phyloP scores from a whole-genome alignment of 2,797 vertebrate genomes.

The Neostethus bicornis region DNA sequence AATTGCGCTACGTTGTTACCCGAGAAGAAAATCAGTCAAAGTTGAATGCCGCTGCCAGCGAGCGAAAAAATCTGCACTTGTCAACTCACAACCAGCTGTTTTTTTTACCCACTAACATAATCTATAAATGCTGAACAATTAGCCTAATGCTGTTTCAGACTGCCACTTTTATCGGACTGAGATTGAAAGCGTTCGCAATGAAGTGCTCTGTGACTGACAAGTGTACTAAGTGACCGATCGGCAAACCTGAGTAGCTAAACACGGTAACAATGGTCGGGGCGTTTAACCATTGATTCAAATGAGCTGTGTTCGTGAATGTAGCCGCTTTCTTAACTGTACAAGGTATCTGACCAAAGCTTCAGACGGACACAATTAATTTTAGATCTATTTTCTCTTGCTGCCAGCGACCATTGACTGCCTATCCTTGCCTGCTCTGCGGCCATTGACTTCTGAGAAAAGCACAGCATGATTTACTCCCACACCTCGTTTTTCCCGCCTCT shows the following conservation, averaged over 20 bases:
- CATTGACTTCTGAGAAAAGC: conserved; percentile 55
- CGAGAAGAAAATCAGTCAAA: conserved; percentile 34
- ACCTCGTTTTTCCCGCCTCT: conserved; percentile 9
- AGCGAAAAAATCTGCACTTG: conserved; percentile 38
- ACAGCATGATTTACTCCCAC: conserved; percentile 50
- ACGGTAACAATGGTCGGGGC: neutral
- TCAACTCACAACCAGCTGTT: conserved; percentile 26
- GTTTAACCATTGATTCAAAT: conserved; percentile 30
- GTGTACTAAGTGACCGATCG: conserved; percentile 20
- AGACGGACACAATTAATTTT: conserved; percentile 52
- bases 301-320: conserved; percentile 17
- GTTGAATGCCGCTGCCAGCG: conserved; percentile 41
- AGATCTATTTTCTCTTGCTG: conserved; percentile 43
- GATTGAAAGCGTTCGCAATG: conserved; percentile 28
- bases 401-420: conserved; percentile 36
- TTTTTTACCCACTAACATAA: conserved; percentile 23
- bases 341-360: conserved; percentile 19
- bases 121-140: conserved; percentile 39
- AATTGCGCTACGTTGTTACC: conserved; percentile 23
- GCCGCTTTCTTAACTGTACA: conserved; percentile 10
- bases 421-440: conserved; percentile 27
- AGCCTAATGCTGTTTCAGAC: conserved; percentile 48
- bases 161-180: conserved; percentile 29
- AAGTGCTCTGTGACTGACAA: conserved; percentile 11
- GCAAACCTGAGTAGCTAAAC: conserved; percentile 14